Evolutionary conservation across 2,888 invertebrate genomes (phyloP), one percentile per base, ranked within the genome.

Genomic region (Tachystola acroxantha): DNA sequence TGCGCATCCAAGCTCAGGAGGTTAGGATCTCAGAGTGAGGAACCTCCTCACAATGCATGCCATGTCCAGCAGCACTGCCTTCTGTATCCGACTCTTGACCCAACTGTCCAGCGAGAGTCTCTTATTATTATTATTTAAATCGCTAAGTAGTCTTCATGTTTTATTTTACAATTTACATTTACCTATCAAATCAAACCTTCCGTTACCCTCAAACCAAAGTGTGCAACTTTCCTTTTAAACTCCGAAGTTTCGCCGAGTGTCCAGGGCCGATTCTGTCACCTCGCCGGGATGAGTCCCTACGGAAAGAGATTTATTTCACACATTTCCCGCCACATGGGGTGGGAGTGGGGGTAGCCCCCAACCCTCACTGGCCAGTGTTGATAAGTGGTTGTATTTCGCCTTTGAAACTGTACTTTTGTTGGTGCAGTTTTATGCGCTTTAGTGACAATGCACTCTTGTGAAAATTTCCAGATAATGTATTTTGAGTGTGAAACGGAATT

Each of bases 201-300:
- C 11, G 16, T 12, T 7, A 27, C 7, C n/a, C 10, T 25, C 7
- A 27, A 27, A 27, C 10, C 12, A 27, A 11, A n/a, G n/a, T n/a
- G 12, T 27, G 1, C 1, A 27, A 27, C 10, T 27, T 27, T 7
- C 5, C 2, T 10, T 27, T 27, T 3, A 11, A 27, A 11, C 10
- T 32, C 26, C 53, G 53, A 64, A 62, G 53, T 55, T 38, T 34
- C 40, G 34, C 36, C 43, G 64, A 68, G 65, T 69, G 69, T 51
- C 49, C 55, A 35, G 43, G 33, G 32, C 46, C 51, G 68, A 69
- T 71, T 71, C 68, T 70, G 67, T 69, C 69, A 59, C 50, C 45
- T 43, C 38, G 12, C 39, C 19, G 61, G n/a, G 58, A 60, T 63
- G 61, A 66, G 53, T 47, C 50, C 36, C 45, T 39, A 34, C 46